These are phyloP conservation scores for Cyrtodaria siliqua DNA, from an alignment of 2,888 invertebrate species.

Conservation along the genomic window DNA sequence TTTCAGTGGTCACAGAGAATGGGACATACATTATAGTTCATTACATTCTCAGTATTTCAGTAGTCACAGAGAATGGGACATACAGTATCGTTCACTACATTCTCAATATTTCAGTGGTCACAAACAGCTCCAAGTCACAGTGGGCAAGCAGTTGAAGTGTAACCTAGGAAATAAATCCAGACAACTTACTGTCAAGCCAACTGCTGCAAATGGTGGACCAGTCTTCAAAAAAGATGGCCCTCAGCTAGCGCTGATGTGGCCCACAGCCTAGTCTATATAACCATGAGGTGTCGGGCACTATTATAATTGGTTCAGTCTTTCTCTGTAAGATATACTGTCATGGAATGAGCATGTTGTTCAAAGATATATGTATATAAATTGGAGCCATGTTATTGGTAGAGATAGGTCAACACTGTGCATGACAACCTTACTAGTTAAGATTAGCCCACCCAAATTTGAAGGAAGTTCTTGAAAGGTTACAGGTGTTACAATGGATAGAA, in stretches of 20 bases:
- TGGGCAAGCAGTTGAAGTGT: conserved; percentile 91
- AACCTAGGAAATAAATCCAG: conserved; percentile 93
- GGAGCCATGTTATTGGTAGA: too few species aligned
- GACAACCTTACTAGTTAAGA: too few species aligned
- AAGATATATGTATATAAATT: too few species aligned
- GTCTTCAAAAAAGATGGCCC: conserved; percentile 84
- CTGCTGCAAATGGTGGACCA: conserved; percentile 83
- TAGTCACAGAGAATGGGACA: too few species aligned
- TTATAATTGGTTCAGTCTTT: not conserved
- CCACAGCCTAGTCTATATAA: conserved; percentile 50
- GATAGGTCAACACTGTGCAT: too few species aligned
- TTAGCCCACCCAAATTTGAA: too few species aligned
- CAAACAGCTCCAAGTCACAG: conserved; percentile 91
- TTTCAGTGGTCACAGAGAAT: too few species aligned
- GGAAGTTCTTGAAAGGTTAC: too few species aligned
- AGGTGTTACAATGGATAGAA: too few species aligned
- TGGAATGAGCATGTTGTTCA: not conserved
- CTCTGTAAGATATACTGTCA: not conserved
- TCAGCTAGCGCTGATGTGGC: conserved; percentile 82
- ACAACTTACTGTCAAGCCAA: conserved; percentile 88
- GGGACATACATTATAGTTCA: too few species aligned
- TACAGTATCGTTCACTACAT: too few species aligned
- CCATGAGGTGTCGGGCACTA: not conserved
- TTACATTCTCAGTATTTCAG: too few species aligned
- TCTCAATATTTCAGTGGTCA: conserved; percentile 88